Percentiles rank a stretch among this genome's conserved stretches.
These are phyloP conservation scores for Collichthys lucidus DNA, from an alignment of 2,113 vertebrate genomes.

Conservation along the genomic window DNA sequence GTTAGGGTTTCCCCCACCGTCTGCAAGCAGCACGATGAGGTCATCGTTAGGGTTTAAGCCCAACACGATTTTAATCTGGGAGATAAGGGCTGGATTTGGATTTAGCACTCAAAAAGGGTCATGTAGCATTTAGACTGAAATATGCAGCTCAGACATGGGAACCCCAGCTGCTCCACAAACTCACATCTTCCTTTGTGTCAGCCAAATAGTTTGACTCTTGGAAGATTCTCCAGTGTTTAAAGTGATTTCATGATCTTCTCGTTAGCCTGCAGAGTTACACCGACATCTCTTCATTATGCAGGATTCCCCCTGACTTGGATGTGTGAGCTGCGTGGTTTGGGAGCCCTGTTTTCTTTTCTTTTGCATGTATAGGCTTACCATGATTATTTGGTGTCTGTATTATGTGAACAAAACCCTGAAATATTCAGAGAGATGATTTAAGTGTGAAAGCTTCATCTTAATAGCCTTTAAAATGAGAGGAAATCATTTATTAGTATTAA, in stretches of 20 bases:
- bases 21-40: constrained; percentile 74
- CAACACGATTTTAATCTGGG: constrained; percentile 78
- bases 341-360: not conserved
- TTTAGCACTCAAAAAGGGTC: constrained; percentile 79
- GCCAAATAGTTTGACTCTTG: constrained; percentile 56
- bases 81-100: constrained; percentile 81
- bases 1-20: constrained; percentile 68
- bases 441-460: no score
- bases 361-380: not conserved
- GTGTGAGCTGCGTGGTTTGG: not conserved
- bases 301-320: constrained; percentile 20
- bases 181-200: constrained; percentile 12
- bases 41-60: constrained; percentile 80
- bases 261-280: constrained; percentile 13
- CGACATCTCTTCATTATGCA: not conserved
- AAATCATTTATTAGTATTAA: not conserved
- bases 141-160: constrained; percentile 50
- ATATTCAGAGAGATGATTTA: not conserved
- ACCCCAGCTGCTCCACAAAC: constrained; percentile 52
- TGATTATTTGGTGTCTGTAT: not conserved
- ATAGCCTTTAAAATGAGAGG: not conserved
- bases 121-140: constrained; percentile 60
- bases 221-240: constrained; percentile 48
- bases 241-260: constrained; percentile 43
- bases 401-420: not conserved